A percentile compares a stretch with the other conserved stretches of the same genome.
Conservation (phyloP, 35 echinoderm and acorn worm species). For the Lytechinus pictus region DNA sequence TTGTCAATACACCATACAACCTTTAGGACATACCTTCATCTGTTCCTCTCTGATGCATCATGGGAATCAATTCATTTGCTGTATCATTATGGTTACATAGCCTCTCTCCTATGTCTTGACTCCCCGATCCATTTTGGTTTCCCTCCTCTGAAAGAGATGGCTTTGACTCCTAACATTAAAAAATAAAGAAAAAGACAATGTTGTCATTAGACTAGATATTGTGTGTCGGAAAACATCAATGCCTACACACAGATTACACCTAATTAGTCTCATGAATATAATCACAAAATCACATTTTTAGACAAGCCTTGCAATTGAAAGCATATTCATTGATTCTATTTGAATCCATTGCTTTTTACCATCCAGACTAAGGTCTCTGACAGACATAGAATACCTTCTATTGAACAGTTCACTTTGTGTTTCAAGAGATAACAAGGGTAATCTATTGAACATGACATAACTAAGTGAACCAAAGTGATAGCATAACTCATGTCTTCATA, state of each 20-base stretch:
- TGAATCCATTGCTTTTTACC: no score
- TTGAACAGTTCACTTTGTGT: no score
- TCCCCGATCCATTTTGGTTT: conserved; percentile 5
- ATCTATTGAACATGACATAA: no score
- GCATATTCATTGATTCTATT: background rate
- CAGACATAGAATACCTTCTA: no score
- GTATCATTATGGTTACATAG: conserved; percentile 48
- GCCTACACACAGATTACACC: no score
- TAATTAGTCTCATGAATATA: background rate
- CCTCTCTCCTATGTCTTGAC: conserved; percentile 49
- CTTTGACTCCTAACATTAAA: background rate
- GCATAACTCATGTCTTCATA: no score
- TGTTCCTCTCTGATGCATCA: conserved; percentile 24
- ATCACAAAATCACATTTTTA: background rate
- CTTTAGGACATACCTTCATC: background rate
- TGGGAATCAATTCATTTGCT: conserved; percentile 25
- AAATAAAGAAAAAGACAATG: background rate
- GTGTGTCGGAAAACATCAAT: background rate
- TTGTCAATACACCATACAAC: background rate
- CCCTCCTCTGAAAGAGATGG: background rate
- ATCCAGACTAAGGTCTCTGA: no score
- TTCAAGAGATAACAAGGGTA: no score
- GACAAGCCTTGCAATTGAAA: background rate
- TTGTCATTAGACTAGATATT: background rate
- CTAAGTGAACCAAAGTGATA: no score